phyloP scores from a whole-genome alignment of 2,888 invertebrate genomes.

The Erannis defoliaria region DNA sequence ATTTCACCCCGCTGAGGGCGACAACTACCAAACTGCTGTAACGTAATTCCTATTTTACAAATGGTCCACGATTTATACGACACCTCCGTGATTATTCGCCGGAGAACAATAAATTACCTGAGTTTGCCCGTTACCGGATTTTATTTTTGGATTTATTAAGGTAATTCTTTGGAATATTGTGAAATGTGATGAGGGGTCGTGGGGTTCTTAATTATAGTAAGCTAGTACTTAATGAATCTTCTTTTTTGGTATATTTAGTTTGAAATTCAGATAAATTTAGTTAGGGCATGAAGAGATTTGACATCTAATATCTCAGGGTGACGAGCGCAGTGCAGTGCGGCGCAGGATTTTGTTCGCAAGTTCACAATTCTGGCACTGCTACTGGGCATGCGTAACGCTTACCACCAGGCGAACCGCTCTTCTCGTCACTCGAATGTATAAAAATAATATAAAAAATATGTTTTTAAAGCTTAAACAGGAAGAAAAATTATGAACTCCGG shows the following conservation, averaged over 20 bases:
- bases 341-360: too few species aligned
- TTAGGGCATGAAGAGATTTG: too few species aligned
- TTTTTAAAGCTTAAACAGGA: too few species aligned
- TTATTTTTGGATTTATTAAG: conserved; percentile 82
- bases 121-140: conserved; percentile 74
- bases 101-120: conserved; percentile 82
- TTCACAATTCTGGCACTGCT: too few species aligned
- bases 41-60: conserved; percentile 85
- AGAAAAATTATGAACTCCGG: too few species aligned
- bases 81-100: conserved; percentile 84
- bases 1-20: conserved; percentile 51
- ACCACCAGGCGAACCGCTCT: too few species aligned
- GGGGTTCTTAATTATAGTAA: conserved; percentile 31
- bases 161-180: conserved; percentile 70
- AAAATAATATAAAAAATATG: too few species aligned
- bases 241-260: conserved; percentile 1
- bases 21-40: conserved; percentile 69
- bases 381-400: too few species aligned
- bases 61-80: conserved; percentile 84
- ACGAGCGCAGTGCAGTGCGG: too few species aligned
- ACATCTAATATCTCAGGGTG: too few species aligned
- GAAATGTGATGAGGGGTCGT: conserved; percentile 46
- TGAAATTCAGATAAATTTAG: neutral
- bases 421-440: too few species aligned
- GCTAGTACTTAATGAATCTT: conserved; percentile 13